These are phyloP conservation scores for Drosophila teissieri DNA, from an alignment of 1,140 invertebrate species.

Conservation along the genomic window DNA sequence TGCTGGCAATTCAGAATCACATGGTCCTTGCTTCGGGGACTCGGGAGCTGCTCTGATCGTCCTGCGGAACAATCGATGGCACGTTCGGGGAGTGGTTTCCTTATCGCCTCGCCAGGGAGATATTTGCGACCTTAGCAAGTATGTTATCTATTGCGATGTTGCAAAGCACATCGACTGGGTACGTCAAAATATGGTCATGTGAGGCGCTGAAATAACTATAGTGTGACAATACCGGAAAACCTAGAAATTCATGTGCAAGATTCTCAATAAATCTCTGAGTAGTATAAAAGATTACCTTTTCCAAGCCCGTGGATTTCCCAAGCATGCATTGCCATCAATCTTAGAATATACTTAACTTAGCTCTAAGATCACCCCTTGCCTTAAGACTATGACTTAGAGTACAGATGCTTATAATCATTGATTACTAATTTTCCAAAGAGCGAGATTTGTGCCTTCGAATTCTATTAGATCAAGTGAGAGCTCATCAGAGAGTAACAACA, in stretches of 20 bases:
- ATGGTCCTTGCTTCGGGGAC: conserved; percentile 23
- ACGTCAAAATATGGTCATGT: conserved; percentile 7
- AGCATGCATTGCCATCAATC: background rate
- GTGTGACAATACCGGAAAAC: background rate
- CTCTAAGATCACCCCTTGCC: background rate
- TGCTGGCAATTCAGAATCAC: conserved; percentile 1
- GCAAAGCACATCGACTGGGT: conserved; percentile 22
- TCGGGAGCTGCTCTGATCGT: conserved; percentile 12
- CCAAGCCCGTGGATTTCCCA: background rate
- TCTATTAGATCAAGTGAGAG: background rate
- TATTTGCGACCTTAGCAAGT: conserved; percentile 12
- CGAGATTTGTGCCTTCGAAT: too few species aligned
- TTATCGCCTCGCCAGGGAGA: conserved; percentile 1
- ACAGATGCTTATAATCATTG: background rate
- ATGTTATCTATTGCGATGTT: conserved; percentile 22
- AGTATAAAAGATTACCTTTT: background rate
- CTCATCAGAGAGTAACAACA: background rate
- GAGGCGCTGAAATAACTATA: background rate
- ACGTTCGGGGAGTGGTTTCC: conserved; percentile 15
- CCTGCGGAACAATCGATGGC: conserved; percentile 11
- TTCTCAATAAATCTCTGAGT: background rate
- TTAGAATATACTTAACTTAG: too few species aligned
- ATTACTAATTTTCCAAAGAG: background rate
- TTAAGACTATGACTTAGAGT: background rate
- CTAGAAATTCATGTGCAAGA: background rate